Base-by-base conservation (phyloP, 2,888 invertebrate species). In the Folsomia candida region DNA sequence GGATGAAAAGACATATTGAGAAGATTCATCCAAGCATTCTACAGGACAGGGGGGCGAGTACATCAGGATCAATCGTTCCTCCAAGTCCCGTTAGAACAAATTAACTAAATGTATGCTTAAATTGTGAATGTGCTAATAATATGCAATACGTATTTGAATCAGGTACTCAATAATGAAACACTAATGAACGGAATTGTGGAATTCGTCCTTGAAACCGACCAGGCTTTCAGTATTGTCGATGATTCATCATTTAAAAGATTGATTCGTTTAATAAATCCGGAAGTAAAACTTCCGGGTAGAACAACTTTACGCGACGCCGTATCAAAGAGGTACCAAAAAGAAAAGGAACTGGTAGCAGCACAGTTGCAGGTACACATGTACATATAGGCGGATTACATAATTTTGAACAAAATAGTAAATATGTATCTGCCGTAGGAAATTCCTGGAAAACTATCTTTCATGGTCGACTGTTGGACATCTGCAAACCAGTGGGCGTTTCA, bases 401-500 rank as follows among this genome's bases (percentile, higher is more conserved):
- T 47, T 9, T 47, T 9, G 47, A 47, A 47, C 47, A 47, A 47
- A 47, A 47, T n/a, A 47, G 18, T 11, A 47, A 47, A 47, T 47
- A 47, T 47, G 9, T 47, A 47, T 11, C 18, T 9, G 18, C 18
- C 18, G 47, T 54, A 54, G 20, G 20, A 22, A 4, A 54, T n/a
- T 20, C 6, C 6, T 20, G 20, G 66, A n/a, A 71, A 71, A 54
- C 29, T 72, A 2, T 67, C 59, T 2, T 68, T 71, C 29, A 25
- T 62, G 22, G n/a, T 69, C 0, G 74, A 74, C 26, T 26, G 67
- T 2, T 71, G 74, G 74, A 71, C 68, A 0, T 65, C 65, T 4
- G 51, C 37, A 0, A 74, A 67, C 26, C 61, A 66, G 20, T n/a
- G 27, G 0, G 18, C 69, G 1, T 71, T 61, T 25, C 68, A 68